Base-by-base conservation (phyloP, 53 echinoderm and acorn worm species). In the Arbacia lixula region DNA sequence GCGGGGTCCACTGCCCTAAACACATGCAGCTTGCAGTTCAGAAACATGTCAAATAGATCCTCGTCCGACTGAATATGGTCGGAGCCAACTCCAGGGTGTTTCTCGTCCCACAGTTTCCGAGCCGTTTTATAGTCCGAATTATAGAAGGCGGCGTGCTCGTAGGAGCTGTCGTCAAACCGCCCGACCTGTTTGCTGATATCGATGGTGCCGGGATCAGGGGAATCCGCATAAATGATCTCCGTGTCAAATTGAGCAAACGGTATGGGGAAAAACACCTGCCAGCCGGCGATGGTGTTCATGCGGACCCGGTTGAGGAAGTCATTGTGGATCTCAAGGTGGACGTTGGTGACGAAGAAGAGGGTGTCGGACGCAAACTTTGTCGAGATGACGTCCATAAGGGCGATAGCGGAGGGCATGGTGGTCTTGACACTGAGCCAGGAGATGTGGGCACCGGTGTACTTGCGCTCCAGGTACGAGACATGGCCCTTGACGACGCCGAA, bases 31-130 rank as follows among this genome's bases (percentile, higher is more conserved):
- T 99, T 94, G 49, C 92, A 86, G 67, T 88, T 85, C 16, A 99
- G 91, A 34, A 99, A 99, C 99, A 98, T 99, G 54, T 99, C 94
- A 52, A 99, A 99, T 52, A 99, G 88, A 54, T 99, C 99, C 9
- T 92, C 86, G 53, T 99, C 99, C 5, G 99, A 99, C 49, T 94
- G 94, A 54, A 99, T 99, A 88, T 92, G 94, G 49, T 99, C 99
- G 2, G 91, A 92, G n/a, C 89, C 92, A 14, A 91, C 91, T 21
- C 96, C 96, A 6, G 99, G 94, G 32, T 94, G 92, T 57, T 91
- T 94, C 76, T 99, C 94, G 42, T 94, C 89, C 99, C 99, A 99
- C 19, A 86, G 76, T 46, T 95, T 92, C 6, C 94, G 72, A 20
- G 99, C 99, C 5, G 52, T 83, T 43, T 89, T 79, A 71, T 92